These are phyloP conservation scores for Hyposoter didymator DNA, from an alignment of 2,888 invertebrate species.

Conservation along the genomic window DNA sequence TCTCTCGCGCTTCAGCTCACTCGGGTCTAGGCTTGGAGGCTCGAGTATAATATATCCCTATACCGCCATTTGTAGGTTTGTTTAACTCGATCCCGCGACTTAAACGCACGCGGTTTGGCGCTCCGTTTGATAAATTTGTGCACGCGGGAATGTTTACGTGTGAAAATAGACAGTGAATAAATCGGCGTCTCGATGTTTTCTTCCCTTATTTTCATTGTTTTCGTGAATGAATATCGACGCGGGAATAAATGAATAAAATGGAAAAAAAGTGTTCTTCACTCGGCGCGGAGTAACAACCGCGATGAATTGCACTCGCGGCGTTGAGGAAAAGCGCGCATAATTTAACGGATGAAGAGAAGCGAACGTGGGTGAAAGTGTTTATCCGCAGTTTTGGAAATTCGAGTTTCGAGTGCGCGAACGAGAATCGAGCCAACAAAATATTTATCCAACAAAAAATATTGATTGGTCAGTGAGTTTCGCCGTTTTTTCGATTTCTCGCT, in stretches of 20 bases:
- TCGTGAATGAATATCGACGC: neutral
- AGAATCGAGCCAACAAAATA: neutral
- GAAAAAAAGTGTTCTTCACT: neutral
- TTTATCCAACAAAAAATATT: neutral
- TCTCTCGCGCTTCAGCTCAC: slow-evolving; percentile 53
- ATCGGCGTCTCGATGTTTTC: neutral
- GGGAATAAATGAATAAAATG: slow-evolving; percentile 10
- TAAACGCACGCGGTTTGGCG: slow-evolving; percentile 17
- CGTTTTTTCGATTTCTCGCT: neutral
- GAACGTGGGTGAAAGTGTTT: slow-evolving; percentile 55
- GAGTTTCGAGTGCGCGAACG: neutral
- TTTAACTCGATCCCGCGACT: slow-evolving; percentile 50
- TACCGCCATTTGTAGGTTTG: slow-evolving; percentile 35
- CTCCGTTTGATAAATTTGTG: neutral
- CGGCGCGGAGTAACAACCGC: neutral
- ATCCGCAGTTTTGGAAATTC: slow-evolving; percentile 26
- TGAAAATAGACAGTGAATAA: neutral
- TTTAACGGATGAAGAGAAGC: slow-evolving; percentile 43
- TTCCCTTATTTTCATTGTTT: neutral
- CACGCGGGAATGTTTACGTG: neutral
- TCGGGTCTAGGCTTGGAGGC: slow-evolving; percentile 58
- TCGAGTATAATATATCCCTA: slow-evolving; percentile 44
- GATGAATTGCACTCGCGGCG: neutral
- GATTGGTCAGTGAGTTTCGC: neutral
- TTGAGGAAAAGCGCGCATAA: slow-evolving; percentile 47